A percentile compares a stretch with the other conserved stretches of the same genome.
phyloP scores from a whole-genome alignment of 2,797 vertebrate species.

The Gadopsis bispinosus region DNA sequence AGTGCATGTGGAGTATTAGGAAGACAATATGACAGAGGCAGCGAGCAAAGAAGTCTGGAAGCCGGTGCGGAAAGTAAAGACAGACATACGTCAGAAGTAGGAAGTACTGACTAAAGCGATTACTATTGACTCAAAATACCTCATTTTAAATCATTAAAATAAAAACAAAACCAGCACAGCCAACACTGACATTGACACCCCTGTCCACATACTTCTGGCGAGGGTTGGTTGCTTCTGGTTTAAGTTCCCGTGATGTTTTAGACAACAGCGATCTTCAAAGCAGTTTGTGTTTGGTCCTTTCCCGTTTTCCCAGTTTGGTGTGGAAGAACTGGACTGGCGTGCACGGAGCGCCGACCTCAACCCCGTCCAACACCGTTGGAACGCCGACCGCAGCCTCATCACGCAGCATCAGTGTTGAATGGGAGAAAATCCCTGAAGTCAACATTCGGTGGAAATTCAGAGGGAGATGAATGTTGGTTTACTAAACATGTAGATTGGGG shows the following conservation, averaged over 20 bases:
- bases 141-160: background rate
- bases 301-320: background rate
- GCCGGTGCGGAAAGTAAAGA: background rate
- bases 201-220: background rate
- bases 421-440: background rate
- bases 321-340: too few species aligned
- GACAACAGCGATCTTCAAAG: too few species aligned
- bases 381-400: background rate
- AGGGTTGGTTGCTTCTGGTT: background rate
- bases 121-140: background rate
- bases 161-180: background rate
- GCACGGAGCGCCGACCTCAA: background rate
- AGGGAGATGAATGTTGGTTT: too few species aligned
- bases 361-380: background rate
- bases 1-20: slow-evolving; percentile 20
- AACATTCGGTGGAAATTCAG: background rate
- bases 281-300: background rate
- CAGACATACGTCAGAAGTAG: slow-evolving; percentile 5
- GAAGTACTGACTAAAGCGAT: background rate
- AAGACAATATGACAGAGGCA: slow-evolving; percentile 29
- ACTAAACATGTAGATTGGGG: too few species aligned
- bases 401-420: background rate
- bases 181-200: too few species aligned
- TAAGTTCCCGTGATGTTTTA: background rate
- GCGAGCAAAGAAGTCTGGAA: slow-evolving; percentile 8